phyloP scores from a whole-genome alignment of 2,113 vertebrate genomes.

The Eurystomus gularis region DNA sequence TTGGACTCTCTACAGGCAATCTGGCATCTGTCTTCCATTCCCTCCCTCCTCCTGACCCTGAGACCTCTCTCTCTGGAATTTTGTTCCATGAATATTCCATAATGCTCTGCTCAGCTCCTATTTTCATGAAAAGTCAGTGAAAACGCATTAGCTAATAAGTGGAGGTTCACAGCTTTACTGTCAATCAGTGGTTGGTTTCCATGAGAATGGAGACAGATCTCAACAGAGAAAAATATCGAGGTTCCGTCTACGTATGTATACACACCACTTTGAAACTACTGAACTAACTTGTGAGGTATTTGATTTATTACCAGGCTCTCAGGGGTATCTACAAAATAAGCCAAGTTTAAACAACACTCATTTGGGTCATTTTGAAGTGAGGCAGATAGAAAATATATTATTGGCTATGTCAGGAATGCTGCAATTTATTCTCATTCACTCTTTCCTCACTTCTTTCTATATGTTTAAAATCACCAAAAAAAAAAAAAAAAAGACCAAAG shows the following conservation, averaged over 20 bases:
- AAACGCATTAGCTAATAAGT: slow-evolving; percentile 40
- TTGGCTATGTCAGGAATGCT: neutral
- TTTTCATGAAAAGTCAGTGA: slow-evolving; percentile 56
- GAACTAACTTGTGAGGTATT: slow-evolving; percentile 15
- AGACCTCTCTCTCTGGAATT: slow-evolving; percentile 65
- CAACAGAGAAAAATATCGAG: slow-evolving; percentile 28
- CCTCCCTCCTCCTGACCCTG: slow-evolving; percentile 61
- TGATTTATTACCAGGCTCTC: slow-evolving; percentile 40
- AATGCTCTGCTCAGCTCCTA: neutral
- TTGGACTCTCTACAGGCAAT: slow-evolving; percentile 68
- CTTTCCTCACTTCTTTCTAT: neutral
- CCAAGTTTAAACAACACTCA: slow-evolving; percentile 35
- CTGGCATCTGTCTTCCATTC: slow-evolving; percentile 61
- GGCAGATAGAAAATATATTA: slow-evolving; percentile 13
- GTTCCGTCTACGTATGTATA: neutral
- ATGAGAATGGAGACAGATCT: slow-evolving; percentile 54
- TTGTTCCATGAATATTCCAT: slow-evolving; percentile 64
- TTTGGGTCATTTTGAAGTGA: slow-evolving; percentile 19
- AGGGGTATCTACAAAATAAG: slow-evolving; percentile 34
- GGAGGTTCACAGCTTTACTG: slow-evolving; percentile 63
- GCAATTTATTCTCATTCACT: neutral
- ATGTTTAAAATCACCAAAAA: neutral
- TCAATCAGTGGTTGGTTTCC: slow-evolving; percentile 60
- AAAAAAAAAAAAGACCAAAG: neutral
- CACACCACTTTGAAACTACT: slow-evolving; percentile 5